Evolutionary conservation across 2,888 invertebrate genomes (phyloP).

Genomic region (Pollenia labialis): DNA sequence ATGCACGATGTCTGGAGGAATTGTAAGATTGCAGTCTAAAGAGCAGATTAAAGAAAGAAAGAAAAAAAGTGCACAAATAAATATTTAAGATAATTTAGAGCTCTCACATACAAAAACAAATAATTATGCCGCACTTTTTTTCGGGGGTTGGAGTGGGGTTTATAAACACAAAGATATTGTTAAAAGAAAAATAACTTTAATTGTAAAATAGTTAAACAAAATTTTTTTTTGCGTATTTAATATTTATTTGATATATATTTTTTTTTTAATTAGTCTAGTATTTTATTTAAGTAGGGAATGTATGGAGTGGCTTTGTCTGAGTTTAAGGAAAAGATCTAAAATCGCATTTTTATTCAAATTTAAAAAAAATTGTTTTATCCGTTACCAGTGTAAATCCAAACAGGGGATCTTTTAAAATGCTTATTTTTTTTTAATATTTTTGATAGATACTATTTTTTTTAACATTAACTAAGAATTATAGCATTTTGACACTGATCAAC

Average conservation of each 20-base stretch:
- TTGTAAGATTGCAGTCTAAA: constrained; percentile 22
- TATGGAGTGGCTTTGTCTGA: constrained; percentile 9
- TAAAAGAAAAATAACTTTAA: constrained; percentile 21
- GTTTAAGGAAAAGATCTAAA: not conserved
- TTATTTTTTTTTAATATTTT: too few relatives aligned
- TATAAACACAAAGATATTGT: constrained; percentile 58
- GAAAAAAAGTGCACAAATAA: constrained; percentile 29
- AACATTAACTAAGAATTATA: too few relatives aligned
- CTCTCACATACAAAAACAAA: not conserved
- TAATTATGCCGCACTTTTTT: not conserved
- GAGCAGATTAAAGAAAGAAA: not conserved
- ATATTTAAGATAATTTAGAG: constrained; percentile 4
- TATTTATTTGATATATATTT: constrained; percentile 50
- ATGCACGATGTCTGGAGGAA: constrained; percentile 92
- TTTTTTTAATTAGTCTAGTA: constrained; percentile 16
- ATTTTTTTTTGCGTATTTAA: constrained; percentile 2
- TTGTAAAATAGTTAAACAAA: constrained; percentile 63
- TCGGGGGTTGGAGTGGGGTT: not conserved
- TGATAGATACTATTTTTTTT: too few relatives aligned
- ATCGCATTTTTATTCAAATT: too few relatives aligned
- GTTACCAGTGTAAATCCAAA: too few relatives aligned
- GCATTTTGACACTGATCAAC: too few relatives aligned
- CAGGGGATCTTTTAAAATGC: too few relatives aligned
- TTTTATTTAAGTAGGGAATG: constrained; percentile 14
- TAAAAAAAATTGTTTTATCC: too few relatives aligned